Conservation (phyloP, 2,888 invertebrate genomes). For the Tetranychus piercei region DNA sequence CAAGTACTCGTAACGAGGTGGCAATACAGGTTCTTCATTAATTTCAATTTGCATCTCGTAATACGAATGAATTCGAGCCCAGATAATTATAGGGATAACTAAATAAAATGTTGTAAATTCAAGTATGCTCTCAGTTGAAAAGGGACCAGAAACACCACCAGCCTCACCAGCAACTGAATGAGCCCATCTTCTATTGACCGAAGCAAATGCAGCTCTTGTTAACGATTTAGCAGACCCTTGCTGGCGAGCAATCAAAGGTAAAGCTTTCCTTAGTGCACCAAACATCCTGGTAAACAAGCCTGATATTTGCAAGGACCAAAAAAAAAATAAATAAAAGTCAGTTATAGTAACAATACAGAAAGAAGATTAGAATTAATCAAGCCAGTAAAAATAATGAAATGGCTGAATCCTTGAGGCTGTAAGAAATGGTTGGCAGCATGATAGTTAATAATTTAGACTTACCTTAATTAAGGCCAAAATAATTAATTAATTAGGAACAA, state of each 20-base stretch:
- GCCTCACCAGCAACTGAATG: background rate
- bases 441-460: too few species aligned
- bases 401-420: too few species aligned
- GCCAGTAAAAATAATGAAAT: too few species aligned
- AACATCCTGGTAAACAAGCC: background rate
- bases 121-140: background rate
- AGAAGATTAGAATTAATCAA: too few species aligned
- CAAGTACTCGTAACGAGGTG: background rate
- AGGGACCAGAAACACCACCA: background rate
- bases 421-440: too few species aligned
- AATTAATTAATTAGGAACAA: too few species aligned
- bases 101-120: background rate
- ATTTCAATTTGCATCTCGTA: slow-evolving; percentile 1
- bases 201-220: background rate
- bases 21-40: background rate
- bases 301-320: background rate
- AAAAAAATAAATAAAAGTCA: background rate
- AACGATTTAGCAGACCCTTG: background rate
- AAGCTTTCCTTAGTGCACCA: background rate
- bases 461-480: too few species aligned
- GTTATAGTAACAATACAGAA: background rate
- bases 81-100: background rate
- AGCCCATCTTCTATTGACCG: background rate
- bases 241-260: background rate
- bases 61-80: slow-evolving; percentile 1